Evolutionary conservation across 2,888 invertebrate species (phyloP).

Genomic region (Gymnosoma rotundatum): DNA sequence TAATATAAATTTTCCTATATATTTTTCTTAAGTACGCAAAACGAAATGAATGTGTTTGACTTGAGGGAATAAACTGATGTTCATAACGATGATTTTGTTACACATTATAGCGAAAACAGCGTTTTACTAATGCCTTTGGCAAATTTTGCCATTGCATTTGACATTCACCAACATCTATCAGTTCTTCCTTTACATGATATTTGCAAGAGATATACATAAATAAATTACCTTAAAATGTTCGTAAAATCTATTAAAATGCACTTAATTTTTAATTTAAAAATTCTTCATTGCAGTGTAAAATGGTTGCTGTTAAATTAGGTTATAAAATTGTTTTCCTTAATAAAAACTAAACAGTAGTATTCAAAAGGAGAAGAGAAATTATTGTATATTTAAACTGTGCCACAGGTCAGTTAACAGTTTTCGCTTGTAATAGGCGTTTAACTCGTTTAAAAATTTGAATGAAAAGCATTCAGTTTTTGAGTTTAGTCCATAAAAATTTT

Average conservation of each 20-base stretch:
- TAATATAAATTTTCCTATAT: constrained; percentile 60
- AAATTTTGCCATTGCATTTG: constrained; percentile 5
- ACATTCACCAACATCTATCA: not conserved
- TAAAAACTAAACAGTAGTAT: too few species aligned
- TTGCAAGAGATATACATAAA: constrained; percentile 15
- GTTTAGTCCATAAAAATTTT: too few species aligned
- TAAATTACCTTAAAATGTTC: constrained; percentile 19
- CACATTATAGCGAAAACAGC: constrained; percentile 53
- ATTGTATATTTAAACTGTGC: too few species aligned
- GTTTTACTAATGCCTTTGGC: constrained; percentile 50
- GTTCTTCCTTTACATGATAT: not conserved
- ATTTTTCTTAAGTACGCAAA: constrained; percentile 8
- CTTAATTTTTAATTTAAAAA: constrained; percentile 14
- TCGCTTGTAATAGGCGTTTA: too few species aligned
- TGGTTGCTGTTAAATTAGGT: constrained; percentile 2
- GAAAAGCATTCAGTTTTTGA: too few species aligned
- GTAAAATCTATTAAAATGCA: constrained; percentile 39
- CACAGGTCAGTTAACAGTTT: too few species aligned
- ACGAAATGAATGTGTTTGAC: constrained; percentile 40
- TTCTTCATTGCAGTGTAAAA: not conserved
- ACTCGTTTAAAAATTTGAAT: too few species aligned
- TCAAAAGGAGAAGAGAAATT: too few species aligned
- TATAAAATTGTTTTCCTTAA: too few species aligned
- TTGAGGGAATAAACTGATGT: constrained; percentile 27
- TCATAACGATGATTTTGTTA: constrained; percentile 43